These are phyloP conservation scores for Macaria liturata DNA, from an alignment of 2,888 invertebrate species.

Conservation along the genomic window DNA sequence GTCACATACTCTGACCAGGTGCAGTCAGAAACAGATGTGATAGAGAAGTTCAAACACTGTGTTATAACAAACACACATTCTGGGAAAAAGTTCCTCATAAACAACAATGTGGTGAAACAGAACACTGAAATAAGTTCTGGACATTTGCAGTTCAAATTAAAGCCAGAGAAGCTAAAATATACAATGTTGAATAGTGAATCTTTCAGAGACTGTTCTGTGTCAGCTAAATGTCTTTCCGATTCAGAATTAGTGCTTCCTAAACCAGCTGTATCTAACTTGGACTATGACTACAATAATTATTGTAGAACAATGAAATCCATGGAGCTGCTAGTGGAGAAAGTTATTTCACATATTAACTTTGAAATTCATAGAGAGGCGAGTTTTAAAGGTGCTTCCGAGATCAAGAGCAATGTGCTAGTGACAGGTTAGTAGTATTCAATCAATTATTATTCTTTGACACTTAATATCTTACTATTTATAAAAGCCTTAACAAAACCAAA, in stretches of 20 bases:
- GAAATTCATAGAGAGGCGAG: slow-evolving; percentile 71
- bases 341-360: slow-evolving; percentile 64
- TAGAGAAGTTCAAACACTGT: slow-evolving; percentile 78
- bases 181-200: slow-evolving; percentile 78
- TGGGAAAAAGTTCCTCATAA: slow-evolving; percentile 79
- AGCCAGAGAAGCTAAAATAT: slow-evolving; percentile 73
- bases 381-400: slow-evolving; percentile 68
- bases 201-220: slow-evolving; percentile 75
- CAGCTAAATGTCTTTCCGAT: slow-evolving; percentile 62
- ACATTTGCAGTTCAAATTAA: slow-evolving; percentile 66
- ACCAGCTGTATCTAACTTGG: slow-evolving; percentile 47
- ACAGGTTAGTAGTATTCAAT: slow-evolving; percentile 58
- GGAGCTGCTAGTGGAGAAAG: slow-evolving; percentile 63
- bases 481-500: no score
- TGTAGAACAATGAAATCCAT: slow-evolving; percentile 79
- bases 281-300: slow-evolving; percentile 69
- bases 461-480: no score
- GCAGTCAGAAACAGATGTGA: slow-evolving; percentile 58
- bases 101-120: slow-evolving; percentile 76
- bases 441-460: no score
- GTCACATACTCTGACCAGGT: slow-evolving; percentile 65
- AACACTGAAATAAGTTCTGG: slow-evolving; percentile 64
- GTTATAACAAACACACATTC: slow-evolving; percentile 75
- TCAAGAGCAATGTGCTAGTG: slow-evolving; percentile 72
- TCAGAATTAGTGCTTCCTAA: slow-evolving; percentile 58